Percentiles rank a stretch among this genome's conserved stretches.
phyloP scores from a whole-genome alignment of 2,888 invertebrate genomes.

The Ernsta delagoae region DNA sequence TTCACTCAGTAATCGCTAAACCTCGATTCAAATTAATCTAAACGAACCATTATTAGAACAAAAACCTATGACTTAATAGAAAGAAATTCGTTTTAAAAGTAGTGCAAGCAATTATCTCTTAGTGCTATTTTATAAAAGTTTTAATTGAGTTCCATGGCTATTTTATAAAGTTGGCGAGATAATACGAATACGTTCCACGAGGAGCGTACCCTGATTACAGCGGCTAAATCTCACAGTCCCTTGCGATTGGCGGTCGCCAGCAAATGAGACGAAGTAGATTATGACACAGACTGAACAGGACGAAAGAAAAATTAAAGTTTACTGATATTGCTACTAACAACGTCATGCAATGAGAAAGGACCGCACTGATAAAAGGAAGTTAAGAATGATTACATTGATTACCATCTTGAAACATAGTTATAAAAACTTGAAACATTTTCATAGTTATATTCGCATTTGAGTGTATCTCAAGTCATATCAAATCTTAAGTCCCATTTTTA shows the following conservation, averaged over 20 bases:
- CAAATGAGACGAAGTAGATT: conserved; percentile 7
- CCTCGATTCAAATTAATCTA: too few species aligned
- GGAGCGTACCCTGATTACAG: conserved; percentile 12
- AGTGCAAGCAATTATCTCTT: background rate
- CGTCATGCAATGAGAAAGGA: too few species aligned
- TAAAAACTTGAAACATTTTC: too few species aligned
- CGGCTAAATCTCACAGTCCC: conserved; percentile 27
- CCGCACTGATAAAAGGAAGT: too few species aligned
- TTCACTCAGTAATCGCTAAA: too few species aligned
- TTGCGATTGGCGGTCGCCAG: conserved; percentile 13
- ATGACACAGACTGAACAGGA: background rate
- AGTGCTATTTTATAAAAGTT: background rate
- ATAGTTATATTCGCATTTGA: too few species aligned
- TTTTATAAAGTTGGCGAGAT: conserved; percentile 5
- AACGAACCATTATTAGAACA: too few species aligned
- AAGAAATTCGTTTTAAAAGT: background rate
- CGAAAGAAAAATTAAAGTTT: background rate
- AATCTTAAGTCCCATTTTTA: too few species aligned
- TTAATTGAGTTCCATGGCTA: conserved; percentile 6
- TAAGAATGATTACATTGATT: too few species aligned
- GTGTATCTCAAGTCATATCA: too few species aligned
- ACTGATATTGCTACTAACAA: too few species aligned
- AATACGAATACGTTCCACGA: conserved; percentile 14
- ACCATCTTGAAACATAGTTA: too few species aligned
- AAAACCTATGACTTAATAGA: background rate